Percentiles rank a stretch among this genome's conserved stretches.
phyloP scores from a whole-genome alignment of 2,888 invertebrate species.

The Oscheius sp. region DNA sequence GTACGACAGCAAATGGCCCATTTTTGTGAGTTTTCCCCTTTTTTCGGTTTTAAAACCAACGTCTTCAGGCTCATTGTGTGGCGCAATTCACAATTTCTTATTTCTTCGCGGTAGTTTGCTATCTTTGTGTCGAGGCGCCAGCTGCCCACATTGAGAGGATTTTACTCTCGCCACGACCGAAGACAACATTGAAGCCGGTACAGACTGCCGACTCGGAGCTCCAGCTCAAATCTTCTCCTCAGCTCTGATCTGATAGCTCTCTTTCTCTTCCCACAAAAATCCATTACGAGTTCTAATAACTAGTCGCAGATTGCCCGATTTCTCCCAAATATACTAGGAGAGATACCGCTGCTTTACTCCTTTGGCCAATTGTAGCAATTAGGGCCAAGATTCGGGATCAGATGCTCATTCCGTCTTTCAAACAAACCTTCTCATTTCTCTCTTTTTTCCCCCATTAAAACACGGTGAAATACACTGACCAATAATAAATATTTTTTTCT shows the following conservation, averaged over 20 bases:
- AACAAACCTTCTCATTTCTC: background rate
- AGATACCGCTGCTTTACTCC: background rate
- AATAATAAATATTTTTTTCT: too few relatives aligned
- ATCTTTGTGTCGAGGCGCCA: constrained; percentile 64
- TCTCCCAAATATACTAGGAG: background rate
- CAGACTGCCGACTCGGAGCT: constrained; percentile 61
- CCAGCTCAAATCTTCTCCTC: constrained; percentile 51
- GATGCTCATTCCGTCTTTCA: constrained; percentile 29
- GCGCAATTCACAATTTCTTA: constrained; percentile 64
- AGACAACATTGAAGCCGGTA: constrained; percentile 60
- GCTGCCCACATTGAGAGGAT: constrained; percentile 68
- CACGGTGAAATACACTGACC: too few relatives aligned
- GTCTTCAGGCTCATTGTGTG: constrained; percentile 56
- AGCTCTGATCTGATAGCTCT: background rate
- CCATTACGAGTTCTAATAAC: constrained; percentile 22
- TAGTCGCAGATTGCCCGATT: background rate
- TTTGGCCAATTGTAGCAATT: background rate
- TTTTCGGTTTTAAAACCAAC: too few relatives aligned
- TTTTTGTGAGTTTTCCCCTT: constrained; percentile 45
- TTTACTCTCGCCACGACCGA: constrained; percentile 45
- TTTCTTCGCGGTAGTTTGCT: constrained; percentile 60
- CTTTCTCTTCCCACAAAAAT: background rate
- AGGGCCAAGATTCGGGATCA: background rate
- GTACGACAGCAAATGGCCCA: constrained; percentile 56
- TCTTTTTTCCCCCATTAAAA: too few relatives aligned